These are phyloP conservation scores for Arrhamphus sclerolepis DNA, from an alignment of 2,797 vertebrate genomes.

Conservation along the genomic window DNA sequence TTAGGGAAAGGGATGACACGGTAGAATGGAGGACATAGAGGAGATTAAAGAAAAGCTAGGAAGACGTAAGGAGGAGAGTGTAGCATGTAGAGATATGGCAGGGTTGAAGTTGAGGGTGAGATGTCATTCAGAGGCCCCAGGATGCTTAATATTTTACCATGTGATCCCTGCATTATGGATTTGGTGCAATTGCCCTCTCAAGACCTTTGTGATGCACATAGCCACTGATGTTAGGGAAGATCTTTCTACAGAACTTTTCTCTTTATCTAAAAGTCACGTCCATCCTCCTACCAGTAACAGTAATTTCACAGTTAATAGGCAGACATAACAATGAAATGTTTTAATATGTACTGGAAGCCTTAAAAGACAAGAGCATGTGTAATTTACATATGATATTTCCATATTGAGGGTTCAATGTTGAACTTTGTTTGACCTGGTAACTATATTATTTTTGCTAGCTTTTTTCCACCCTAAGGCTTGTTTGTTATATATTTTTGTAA, in stretches of 20 bases:
- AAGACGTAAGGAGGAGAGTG: constrained; percentile 29
- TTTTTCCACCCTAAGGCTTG: no score
- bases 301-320: background rate
- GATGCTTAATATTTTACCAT: constrained; percentile 80
- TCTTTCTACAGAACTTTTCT: constrained; percentile 54
- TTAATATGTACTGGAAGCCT: constrained; percentile 21
- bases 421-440: constrained; percentile 58
- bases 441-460: no score
- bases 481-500: no score
- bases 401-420: constrained; percentile 40
- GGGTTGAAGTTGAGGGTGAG: constrained; percentile 74
- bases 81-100: constrained; percentile 60
- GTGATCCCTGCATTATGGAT: constrained; percentile 77
- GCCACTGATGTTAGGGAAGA: constrained; percentile 44
- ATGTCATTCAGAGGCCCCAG: constrained; percentile 74
- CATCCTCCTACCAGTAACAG: background rate
- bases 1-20: constrained; percentile 8
- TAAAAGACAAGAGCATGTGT: constrained; percentile 23
- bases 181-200: constrained; percentile 72
- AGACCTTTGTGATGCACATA: constrained; percentile 66
- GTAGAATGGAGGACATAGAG: constrained; percentile 21
- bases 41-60: constrained; percentile 38
- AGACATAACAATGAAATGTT: constrained; percentile 14
- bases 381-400: constrained; percentile 47
- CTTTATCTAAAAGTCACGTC: constrained; percentile 36